Conservation (phyloP, 2,797 vertebrate species). For the Leptoclinus maculatus region DNA sequence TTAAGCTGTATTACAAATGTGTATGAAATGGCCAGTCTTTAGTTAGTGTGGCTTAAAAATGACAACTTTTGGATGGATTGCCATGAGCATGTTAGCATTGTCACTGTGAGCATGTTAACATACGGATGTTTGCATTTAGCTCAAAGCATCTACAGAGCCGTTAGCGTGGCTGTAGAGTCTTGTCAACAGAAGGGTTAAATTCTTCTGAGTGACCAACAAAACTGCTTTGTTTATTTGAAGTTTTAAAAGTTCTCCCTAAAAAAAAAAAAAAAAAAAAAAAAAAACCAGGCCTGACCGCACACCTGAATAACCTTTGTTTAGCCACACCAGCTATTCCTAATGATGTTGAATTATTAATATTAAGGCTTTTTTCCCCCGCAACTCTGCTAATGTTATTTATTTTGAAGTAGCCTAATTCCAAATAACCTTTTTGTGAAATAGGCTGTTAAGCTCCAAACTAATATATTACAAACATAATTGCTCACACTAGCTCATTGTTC, state of each 20-base stretch:
- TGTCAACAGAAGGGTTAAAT: not conserved
- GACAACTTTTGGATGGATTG: not conserved
- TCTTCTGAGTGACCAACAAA: not conserved
- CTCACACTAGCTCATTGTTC: slow-evolving; percentile 31
- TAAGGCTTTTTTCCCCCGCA: not conserved
- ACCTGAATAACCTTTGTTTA: slow-evolving; percentile 1
- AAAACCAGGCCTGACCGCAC: not conserved
- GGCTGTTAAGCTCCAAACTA: slow-evolving; percentile 45
- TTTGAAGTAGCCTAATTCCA: slow-evolving; percentile 37
- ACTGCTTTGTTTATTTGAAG: not conserved
- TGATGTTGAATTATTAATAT: slow-evolving; percentile 10
- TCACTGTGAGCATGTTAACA: not conserved
- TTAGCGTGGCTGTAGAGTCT: not conserved
- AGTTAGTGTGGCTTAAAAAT: not conserved
- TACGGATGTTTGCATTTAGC: not conserved
- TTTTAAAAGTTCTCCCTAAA: not conserved
- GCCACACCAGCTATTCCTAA: not conserved
- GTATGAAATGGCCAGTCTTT: not conserved
- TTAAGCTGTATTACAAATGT: slow-evolving; percentile 9
- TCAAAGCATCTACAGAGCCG: not conserved
- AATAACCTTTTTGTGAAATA: slow-evolving; percentile 50
- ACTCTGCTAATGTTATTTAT: slow-evolving; percentile 20
- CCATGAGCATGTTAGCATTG: not conserved
- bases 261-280: not conserved
- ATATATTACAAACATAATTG: slow-evolving; percentile 37